phyloP scores from a whole-genome alignment of 2,113 vertebrate species.

The Ondatra zibethicus region DNA sequence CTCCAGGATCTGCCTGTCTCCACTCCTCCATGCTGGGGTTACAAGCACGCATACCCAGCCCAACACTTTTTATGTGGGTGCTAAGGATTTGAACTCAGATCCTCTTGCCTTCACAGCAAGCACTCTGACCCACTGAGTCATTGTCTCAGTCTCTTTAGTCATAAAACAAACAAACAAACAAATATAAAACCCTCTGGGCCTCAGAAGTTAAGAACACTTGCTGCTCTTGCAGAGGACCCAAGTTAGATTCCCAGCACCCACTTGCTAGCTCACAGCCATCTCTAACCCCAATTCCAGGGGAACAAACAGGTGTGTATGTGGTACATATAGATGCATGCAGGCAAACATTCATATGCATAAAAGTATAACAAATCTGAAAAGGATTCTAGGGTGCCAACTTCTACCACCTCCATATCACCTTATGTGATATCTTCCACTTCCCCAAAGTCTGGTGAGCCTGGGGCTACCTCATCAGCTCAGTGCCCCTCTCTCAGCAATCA shows the following conservation, averaged over 20 bases:
- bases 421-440: background rate
- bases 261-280: background rate
- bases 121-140: background rate
- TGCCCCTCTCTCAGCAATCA: background rate
- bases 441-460: background rate
- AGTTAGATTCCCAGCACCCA: background rate
- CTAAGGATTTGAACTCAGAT: background rate
- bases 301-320: too few species aligned
- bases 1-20: background rate
- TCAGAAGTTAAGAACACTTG: background rate
- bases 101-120: background rate
- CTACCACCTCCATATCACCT: background rate
- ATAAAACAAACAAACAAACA: background rate
- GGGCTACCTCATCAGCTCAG: background rate
- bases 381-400: background rate
- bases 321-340: background rate
- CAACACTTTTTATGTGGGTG: background rate
- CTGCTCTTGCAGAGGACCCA: background rate
- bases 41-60: too few species aligned
- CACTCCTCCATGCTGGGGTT: background rate
- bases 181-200: background rate
- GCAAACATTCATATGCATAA: background rate
- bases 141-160: too few species aligned
- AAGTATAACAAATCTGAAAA: background rate
- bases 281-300: background rate